Evolutionary conservation across 2,113 vertebrate genomes (phyloP), one percentile per base, ranked within the genome.

Genomic region (Cyanoramphus novaezelandiae): DNA sequence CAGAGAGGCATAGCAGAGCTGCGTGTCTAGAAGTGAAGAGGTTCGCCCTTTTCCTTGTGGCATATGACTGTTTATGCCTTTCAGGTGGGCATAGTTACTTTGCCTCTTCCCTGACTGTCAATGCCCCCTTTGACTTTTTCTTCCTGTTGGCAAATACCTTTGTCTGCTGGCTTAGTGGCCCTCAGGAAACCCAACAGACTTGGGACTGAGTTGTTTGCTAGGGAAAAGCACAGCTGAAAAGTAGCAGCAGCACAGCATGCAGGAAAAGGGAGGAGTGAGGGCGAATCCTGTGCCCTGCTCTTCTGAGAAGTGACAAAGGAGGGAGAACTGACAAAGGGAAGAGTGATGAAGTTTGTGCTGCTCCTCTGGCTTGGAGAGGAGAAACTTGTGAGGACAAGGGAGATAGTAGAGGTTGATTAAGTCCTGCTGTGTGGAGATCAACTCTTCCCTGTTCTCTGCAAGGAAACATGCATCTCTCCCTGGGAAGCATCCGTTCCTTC

Each of bases 401-500:
- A 65, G 10, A 3, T 37, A 49, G 37, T 52, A 33, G 28, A 72
- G 37, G 41, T 79, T 79, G 88, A 68, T 93, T 17, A 72, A 88
- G 59, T 68, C 57, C 53, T 78, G 41, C 24, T 39, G 41, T 46
- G n/a, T 62, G 59, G 59, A 81, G 84, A 86, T 57, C 35, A 67
- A 10, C 33, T 88, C 20, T 82, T 41, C 29, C 10, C 25, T 74
- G 2, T 41, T 86, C 79, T 90, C 14, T 41, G 6, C 33, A 72
- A 41, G 59, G n/a, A 80, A 63, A 68, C n/a, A 17, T 52, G 13
- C 44, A 17, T 82, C 50, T 87, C 75, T 96, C 59, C n/a, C 33
- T 83, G 41, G 35, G 52, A 94, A 81, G 90, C 88, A 70, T 97
- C 91, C 86, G 68, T 93, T 92, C 76, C 76, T 95, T 88, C 71